These are phyloP conservation scores for Lamproptera curius DNA, from an alignment of 2,888 invertebrate genomes.

Conservation along the genomic window DNA sequence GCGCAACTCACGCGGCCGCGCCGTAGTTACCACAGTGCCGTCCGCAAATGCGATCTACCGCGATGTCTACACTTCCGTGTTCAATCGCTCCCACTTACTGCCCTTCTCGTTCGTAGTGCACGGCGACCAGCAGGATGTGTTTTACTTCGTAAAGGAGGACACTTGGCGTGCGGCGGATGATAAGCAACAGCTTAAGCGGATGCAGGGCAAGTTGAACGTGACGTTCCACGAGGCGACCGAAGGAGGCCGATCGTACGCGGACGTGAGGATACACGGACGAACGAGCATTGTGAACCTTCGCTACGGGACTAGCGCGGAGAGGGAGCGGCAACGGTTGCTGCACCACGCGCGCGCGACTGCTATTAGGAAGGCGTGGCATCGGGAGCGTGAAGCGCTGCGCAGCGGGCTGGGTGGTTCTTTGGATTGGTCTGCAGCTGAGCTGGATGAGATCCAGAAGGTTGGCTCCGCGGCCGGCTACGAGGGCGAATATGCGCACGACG, in stretches of 20 bases:
- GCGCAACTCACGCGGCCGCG: constrained; percentile 86
- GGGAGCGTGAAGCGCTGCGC: constrained; percentile 91
- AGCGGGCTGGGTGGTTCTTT: constrained; percentile 86
- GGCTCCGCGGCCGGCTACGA: constrained; percentile 92
- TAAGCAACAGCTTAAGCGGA: constrained; percentile 90
- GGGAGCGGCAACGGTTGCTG: constrained; percentile 92
- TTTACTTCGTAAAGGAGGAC: constrained; percentile 95
- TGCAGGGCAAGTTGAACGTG: constrained; percentile 94
- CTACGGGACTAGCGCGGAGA: constrained; percentile 95
- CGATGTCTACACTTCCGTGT: constrained; percentile 95
- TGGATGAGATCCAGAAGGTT: constrained; percentile 91
- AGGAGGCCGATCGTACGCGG: constrained; percentile 86
- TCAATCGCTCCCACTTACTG: constrained; percentile 91
- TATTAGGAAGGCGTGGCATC: constrained; percentile 94
- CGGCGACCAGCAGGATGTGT: constrained; percentile 93
- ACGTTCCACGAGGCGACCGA: constrained; percentile 93
- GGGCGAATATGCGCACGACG: constrained; percentile 94
- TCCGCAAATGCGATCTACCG: constrained; percentile 94
- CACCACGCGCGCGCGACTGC: constrained; percentile 94
- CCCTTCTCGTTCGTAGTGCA: constrained; percentile 93
- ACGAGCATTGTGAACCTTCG: constrained; percentile 95
- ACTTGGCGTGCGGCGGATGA: constrained; percentile 94
- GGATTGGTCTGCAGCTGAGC: constrained; percentile 93
- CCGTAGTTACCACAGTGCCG: constrained; percentile 91
- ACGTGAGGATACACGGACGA: constrained; percentile 93